These are phyloP conservation scores for Epizoanthus fatuus DNA, from an alignment of 92 coral and sea anemone species.

Conservation along the genomic window DNA sequence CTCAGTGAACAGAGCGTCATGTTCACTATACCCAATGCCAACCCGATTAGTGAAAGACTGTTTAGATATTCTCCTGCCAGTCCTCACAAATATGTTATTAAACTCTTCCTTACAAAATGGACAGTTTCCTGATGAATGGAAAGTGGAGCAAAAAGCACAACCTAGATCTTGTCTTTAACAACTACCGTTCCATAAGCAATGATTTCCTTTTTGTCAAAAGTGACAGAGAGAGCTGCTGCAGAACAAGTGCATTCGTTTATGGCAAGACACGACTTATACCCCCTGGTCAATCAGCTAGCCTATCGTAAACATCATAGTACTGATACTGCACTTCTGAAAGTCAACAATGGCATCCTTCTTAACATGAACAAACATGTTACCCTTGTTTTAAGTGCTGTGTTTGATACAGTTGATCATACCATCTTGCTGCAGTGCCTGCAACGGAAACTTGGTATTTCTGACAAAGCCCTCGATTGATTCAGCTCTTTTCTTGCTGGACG, in stretches of 20 bases:
- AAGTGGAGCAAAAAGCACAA: slow-evolving; percentile 47
- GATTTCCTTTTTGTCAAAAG: slow-evolving; percentile 34
- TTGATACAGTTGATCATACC: slow-evolving; percentile 45
- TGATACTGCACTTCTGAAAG: slow-evolving; percentile 45
- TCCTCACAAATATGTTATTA: slow-evolving; percentile 25
- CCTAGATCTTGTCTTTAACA: slow-evolving; percentile 37
- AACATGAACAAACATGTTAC: slow-evolving; percentile 54
- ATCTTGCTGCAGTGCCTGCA: slow-evolving; percentile 31
- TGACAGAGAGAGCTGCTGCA: slow-evolving; percentile 47
- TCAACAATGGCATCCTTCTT: slow-evolving; percentile 42
- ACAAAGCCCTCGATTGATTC: slow-evolving; percentile 46
- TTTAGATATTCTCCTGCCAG: slow-evolving; percentile 32
- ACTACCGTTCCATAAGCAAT: slow-evolving; percentile 50
- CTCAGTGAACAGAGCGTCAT: slow-evolving; percentile 8
- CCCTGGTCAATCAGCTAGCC: slow-evolving; percentile 32
- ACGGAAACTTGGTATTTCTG: slow-evolving; percentile 37
- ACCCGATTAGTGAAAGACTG: slow-evolving; percentile 42
- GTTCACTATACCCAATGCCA: slow-evolving; percentile 43
- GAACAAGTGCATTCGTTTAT: slow-evolving; percentile 18
- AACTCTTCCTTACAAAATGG: slow-evolving; percentile 37
- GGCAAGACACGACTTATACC: slow-evolving; percentile 14
- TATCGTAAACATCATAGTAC: slow-evolving; percentile 41
- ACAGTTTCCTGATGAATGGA: slow-evolving; percentile 48
- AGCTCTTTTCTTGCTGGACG: background rate
- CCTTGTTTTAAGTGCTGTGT: slow-evolving; percentile 44